Base-by-base conservation (phyloP, 2,797 vertebrate species). In the Psittacula derbiana region DNA sequence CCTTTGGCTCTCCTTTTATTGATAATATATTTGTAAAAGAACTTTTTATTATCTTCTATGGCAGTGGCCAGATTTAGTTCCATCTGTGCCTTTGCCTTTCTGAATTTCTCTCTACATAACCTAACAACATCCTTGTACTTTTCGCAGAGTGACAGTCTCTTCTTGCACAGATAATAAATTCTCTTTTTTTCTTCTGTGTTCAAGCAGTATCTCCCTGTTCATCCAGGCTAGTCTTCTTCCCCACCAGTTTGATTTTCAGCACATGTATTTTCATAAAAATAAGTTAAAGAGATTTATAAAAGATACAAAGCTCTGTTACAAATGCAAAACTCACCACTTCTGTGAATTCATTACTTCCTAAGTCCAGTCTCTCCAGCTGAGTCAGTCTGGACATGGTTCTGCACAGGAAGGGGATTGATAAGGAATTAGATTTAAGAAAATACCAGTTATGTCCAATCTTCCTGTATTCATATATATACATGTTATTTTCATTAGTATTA, bases 331-430 rank as follows among this genome's bases (percentile, higher is more conserved):
- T 99, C 97, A 99, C 99, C 99, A 99, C 99, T 99, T 99, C 99
- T 98, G 99, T 98, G 98, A 99, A 99, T 98, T 99, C 99, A 96
- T 99, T 99, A 98, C 99, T 99, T 97, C 99, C 99, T 97, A 99
- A 98, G 98, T 99, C 99, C 97, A 99, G 96, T 97, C 99, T 98
- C 97, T 99, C 99, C 98, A 99, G 96, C 98, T 99, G 99, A 46
- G 98, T 99, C 97, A 99, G 98, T 97, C 99, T 99, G 98, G 99
- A 99, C 99, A 99, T 99, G 95, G 99, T 99, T 98, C 99, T 99
- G 97, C 84, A 94, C 12, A 97, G 25, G 38, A 79, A 97, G 64
- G 30, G 92, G 58, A 98, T 96, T 83, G 96, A 96, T 41, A 89
- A 94, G 49, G n/a, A 79, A 94, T 81, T 86, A 82, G 75, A 80